phyloP scores from a whole-genome alignment of 2,888 invertebrate species.

The Drosophila maculinotata region DNA sequence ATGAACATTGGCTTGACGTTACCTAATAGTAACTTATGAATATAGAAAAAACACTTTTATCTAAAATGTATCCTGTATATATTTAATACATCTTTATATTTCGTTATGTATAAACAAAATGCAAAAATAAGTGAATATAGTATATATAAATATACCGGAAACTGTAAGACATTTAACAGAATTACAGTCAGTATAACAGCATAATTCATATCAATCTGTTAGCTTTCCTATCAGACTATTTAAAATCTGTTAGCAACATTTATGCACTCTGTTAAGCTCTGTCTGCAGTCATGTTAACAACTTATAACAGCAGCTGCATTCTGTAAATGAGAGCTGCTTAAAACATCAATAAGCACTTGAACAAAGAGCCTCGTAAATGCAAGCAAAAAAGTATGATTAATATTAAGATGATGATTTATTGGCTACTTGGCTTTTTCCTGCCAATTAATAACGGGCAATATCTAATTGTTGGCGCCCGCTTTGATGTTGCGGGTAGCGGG shows the following conservation, averaged over 20 bases:
- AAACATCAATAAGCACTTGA: background rate
- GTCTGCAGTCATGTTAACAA: background rate
- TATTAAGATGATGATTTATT: slow-evolving; percentile 16
- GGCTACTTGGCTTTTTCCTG: slow-evolving; percentile 31
- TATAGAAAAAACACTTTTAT: background rate
- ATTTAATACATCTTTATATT: background rate
- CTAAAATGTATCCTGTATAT: no score
- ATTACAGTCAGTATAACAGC: no score
- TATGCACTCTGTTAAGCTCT: background rate
- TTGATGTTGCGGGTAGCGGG: slow-evolving; percentile 47
- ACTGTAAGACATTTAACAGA: no score
- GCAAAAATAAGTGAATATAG: no score
- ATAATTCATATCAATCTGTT: no score
- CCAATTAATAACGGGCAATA: slow-evolving; percentile 62
- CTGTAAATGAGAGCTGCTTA: slow-evolving; percentile 18
- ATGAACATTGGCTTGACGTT: background rate
- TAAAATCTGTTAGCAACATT: background rate
- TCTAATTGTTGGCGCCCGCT: slow-evolving; percentile 62
- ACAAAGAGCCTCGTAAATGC: slow-evolving; percentile 8
- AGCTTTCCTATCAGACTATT: background rate
- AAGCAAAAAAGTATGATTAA: slow-evolving; percentile 32
- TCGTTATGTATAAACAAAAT: no score
- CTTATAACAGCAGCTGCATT: background rate
- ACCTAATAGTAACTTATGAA: background rate
- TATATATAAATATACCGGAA: no score